Base-by-base conservation (phyloP, 2,888 invertebrate species). In the Anticlea derivata region DNA sequence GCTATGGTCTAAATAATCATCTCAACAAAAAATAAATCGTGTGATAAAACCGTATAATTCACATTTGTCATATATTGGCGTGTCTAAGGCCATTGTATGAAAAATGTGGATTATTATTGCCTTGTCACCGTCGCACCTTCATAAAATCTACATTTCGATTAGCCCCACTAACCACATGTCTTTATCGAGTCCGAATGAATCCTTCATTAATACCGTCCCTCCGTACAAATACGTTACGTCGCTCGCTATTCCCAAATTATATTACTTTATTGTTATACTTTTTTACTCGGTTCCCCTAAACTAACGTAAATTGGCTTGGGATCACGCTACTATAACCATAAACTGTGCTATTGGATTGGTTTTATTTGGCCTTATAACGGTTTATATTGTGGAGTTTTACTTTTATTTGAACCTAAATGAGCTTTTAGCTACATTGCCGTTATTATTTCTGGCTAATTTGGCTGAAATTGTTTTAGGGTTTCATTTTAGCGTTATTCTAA, bases 221-320 rank as follows among this genome's bases (percentile, higher is more conserved):
- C 75, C 73, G 75, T 71, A 79, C 79, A 82, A 86, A 85, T 79
- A 82, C 75, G 82, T 78, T 82, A 78, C 80, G 76, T 74, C 75
- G 75, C 73, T 74, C 78, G 76, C 69, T 76, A 73, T 73, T 78
- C 75, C 84, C 81, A 86, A 90, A 88, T 89, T 87, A 83, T 87
- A 88, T 89, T 86, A 87, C 80, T 86, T 86, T 88, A 87, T 86
- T 89, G 86, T 87, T 88, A 85, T 86, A 84, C 77, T 83, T 78
- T 76, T 83, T 84, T 82, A 80, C 76, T 80, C 76, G 70, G 75
- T 78, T 86, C 86, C 86, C 89, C 87, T 74, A 80, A 84, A 85
- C 81, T 83, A 82, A 74, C 78, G 84, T 85, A 89, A 84, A 88
- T 90, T 88, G 88, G 86, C 83, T 79, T 73, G 82, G 86, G 86